Evolutionary conservation across 2,888 invertebrate genomes (phyloP), one percentile per base, ranked within the genome.

Genomic region (Tetrapedia diversipes): DNA sequence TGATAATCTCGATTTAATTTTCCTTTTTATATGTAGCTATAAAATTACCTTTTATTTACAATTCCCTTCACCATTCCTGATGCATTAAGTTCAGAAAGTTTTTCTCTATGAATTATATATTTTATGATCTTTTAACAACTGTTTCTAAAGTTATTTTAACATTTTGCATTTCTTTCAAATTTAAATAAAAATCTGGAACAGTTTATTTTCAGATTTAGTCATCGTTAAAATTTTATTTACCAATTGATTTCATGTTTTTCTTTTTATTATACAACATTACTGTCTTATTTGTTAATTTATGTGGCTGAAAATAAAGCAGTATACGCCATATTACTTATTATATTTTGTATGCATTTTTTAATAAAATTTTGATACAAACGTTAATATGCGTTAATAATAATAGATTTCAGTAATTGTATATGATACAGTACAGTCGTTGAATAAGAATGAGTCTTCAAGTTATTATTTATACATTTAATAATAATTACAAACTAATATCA

Each of bases 281-380:
- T 60, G 32, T 53, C 54, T 47, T 43, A 41, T 51, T 51, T 49
- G 37, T 65, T 70, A 53, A 10, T 56, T 37, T 51, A 53, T 66
- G 43, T 71, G 47, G 41, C 59, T 75, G 8, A 41, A 67, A 72
- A 71, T 60, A 34, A 70, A 65, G 54, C 65, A 41, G 22, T 29
- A 19, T 22, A 66, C 10, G 56, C 27, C 29, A 32, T 61, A 61
- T 78, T 78, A 74, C 43, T 81, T 66, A 75, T 68, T 54, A 70
- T 49, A 64, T 74, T 79, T 77, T 81, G 27, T 80, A 74, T 78
- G 82, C 78, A 78, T 77, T 74, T 76, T 82, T 70, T 73, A 82
- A 82, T 82, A 82, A 82, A 82, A 75, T 41, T 69, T 80, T 81
- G 64, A 81, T 79, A 81, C 45, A 65, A 77, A 77, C 63, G 53